Evolutionary conservation across 1,140 invertebrate genomes (phyloP), one percentile per base, ranked within the genome.

Genomic region (Sitobion miscanthi): DNA sequence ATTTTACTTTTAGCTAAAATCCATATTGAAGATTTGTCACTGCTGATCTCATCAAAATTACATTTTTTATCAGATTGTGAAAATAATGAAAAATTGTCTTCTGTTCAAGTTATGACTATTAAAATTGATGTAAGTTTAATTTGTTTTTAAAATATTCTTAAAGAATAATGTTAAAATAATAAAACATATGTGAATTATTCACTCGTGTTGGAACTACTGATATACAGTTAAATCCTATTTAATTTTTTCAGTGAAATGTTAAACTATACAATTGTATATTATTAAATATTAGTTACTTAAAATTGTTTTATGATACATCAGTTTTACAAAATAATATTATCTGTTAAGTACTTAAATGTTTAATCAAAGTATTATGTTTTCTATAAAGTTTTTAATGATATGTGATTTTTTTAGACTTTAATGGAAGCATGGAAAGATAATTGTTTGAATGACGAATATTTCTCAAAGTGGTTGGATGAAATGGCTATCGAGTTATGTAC

Each of bases 391-490:
- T 45, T 45, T 14, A 42, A 42, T 45, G 45, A 20, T 88, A 52
- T 49, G 2, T 88, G 35, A 30, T 45, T 45, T 54, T 95, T 96
- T 35, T 94, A 97, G 97, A 97, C 96, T 57, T 95, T 97, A 93
- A 95, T 96, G 89, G 94, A 95, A 90, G 97, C 97, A 57, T 96
- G 96, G 96, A 95, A 96, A 94, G 95, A 95, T 69, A 96, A 96
- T 93, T 96, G 96, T 88, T 95, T 97, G 94, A 96, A 96, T 92
- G 95, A 95, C 42, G 95, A 95, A 62, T 97, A 97, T 94, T 95
- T 97, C 85, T 94, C 95, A 91, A 95, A 96, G 77, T 97, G 97
- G 96, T 95, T 97, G 93, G 95, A 95, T 62, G 95, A 96, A 85
- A 96, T 96, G 23, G 96, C 96, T 94, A 95, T 96, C 94, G 96